Conservation (phyloP, 2,888 invertebrate genomes). For the Nymphalis polychloros region DNA sequence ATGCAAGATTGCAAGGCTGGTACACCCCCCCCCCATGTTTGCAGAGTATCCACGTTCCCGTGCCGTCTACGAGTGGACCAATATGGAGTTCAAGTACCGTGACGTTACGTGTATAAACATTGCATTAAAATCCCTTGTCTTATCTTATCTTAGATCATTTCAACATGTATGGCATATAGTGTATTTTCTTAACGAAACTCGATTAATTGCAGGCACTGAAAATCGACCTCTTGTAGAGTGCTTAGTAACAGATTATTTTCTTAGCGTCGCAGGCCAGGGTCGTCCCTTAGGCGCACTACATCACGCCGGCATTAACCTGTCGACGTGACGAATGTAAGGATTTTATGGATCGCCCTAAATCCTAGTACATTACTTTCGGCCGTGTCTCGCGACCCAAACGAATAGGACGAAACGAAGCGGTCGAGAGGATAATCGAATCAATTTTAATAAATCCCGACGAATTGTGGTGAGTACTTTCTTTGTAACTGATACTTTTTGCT, state of each 20-base stretch:
- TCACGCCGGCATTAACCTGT: slow-evolving; percentile 32
- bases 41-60: too few species aligned
- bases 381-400: slow-evolving; percentile 8
- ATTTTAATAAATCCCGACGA: slow-evolving; percentile 12
- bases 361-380: slow-evolving; percentile 25
- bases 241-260: slow-evolving; percentile 28
- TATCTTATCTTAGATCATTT: too few species aligned
- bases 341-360: slow-evolving; percentile 24
- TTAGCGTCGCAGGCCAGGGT: slow-evolving; percentile 1
- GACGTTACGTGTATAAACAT: too few species aligned
- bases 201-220: slow-evolving; percentile 2
- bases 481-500: background rate
- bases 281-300: slow-evolving; percentile 26
- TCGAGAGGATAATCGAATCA: slow-evolving; percentile 15
- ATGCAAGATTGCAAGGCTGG: too few species aligned
- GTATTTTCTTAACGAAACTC: background rate
- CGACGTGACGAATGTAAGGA: slow-evolving; percentile 32
- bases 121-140: too few species aligned
- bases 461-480: background rate
- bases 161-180: too few species aligned
- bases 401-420: background rate
- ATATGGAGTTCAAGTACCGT: too few species aligned
- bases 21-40: too few species aligned
- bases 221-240: slow-evolving; percentile 18
- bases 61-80: too few species aligned